Percentiles rank a stretch among this genome's conserved stretches.
Evolutionary conservation across 1,140 invertebrate genomes (phyloP).

Genomic region (Nephila pilipes): DNA sequence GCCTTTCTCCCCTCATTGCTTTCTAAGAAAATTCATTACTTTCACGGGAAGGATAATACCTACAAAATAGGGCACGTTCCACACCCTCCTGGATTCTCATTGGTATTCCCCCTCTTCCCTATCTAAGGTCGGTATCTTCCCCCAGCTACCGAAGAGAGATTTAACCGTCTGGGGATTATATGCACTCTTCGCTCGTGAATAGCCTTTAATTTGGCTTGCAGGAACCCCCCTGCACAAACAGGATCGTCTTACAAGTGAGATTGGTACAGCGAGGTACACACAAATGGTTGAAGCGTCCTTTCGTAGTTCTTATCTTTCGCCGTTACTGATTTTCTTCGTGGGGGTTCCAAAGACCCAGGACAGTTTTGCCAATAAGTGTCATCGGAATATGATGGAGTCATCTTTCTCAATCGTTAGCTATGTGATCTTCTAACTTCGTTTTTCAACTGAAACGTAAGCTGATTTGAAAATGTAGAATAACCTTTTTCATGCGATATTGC

Average conservation of each 20-base stretch:
- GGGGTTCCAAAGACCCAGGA: neutral
- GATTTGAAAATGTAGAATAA: too few relatives aligned
- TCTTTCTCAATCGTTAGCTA: too few relatives aligned
- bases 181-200: constrained; percentile 23
- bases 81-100: constrained; percentile 15
- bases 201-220: constrained; percentile 44
- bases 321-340: neutral
- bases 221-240: neutral
- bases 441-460: too few relatives aligned
- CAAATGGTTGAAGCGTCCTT: neutral
- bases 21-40: constrained; percentile 33
- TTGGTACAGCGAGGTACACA: neutral
- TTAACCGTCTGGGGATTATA: constrained; percentile 43
- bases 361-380: neutral
- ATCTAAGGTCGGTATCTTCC: neutral
- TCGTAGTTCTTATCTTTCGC: neutral
- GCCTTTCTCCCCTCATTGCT: constrained; percentile 30
- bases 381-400: too few relatives aligned
- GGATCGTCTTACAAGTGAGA: neutral
- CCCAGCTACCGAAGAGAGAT: constrained; percentile 14
- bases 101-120: constrained; percentile 19
- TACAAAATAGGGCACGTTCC: neutral
- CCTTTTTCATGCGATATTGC: too few relatives aligned
- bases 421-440: too few relatives aligned
- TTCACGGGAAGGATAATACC: neutral